Evolutionary conservation across 2,113 vertebrate genomes (phyloP), one percentile per base, ranked within the genome.

Genomic region (Fregetta grallaria): DNA sequence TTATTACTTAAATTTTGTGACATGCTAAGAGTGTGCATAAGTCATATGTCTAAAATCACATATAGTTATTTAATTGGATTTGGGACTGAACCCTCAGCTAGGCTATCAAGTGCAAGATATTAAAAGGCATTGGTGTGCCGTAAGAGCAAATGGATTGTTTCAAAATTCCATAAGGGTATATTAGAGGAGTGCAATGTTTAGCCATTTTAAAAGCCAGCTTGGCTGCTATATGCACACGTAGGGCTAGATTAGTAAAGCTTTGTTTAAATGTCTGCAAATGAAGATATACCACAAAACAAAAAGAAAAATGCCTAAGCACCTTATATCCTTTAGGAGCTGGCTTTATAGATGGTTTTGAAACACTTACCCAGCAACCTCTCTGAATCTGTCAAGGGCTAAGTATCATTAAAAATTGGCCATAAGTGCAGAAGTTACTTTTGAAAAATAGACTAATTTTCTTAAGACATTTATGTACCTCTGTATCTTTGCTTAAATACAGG

Each of bases 21-120:
- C 5, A 1, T 13, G 22, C 2, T 53, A n/a, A 21, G 36, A 50
- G 6, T 63, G 21, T 53, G 13, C 7, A 0, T 15, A 72, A 65
- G 5, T 70, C 29, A 8, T 65, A 27, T 11, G 36, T 42, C 58
- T 73, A 26, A 88, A 86, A 47, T 56, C n/a, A 72, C 30, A 72
- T 30, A 5, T 1, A 58, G 83, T n/a, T 1, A 61, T 65, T 63
- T 59, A 55, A 42, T 44, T 38, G 16, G 15, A 19, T 85, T 87
- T 85, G 15, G 11, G 26, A 66, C n/a, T n/a, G 52, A 81, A 27
- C 23, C 18, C 32, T 67, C 16, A 76, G n/a, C 38, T 63, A 65
- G 45, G 27, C 36, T 86, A 29, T 49, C 10, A 23, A 63, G 36
- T 32, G 8, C 17, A 34, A 82, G 66, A 26, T 49, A n/a, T 12